A percentile compares a stretch with the other conserved stretches of the same genome.
These are phyloP conservation scores for Drosophila littoralis DNA, from an alignment of 1,140 invertebrate species.

Conservation along the genomic window DNA sequence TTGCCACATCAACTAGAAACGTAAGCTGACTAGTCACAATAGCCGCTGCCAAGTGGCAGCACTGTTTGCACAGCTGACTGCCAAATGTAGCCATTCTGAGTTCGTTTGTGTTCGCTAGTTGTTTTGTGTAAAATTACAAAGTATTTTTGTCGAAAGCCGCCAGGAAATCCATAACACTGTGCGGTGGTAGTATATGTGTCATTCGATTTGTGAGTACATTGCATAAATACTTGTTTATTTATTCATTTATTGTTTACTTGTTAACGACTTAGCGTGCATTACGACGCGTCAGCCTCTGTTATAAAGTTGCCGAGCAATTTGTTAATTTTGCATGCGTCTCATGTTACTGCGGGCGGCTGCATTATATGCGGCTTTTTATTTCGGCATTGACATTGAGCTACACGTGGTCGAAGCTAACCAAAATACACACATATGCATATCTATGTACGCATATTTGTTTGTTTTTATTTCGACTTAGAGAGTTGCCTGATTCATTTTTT, in stretches of 20 bases:
- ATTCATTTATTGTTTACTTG: slow-evolving; percentile 1
- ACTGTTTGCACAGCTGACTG: slow-evolving; percentile 8
- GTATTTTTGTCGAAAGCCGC: not conserved
- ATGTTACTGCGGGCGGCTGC: not conserved
- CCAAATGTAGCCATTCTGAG: not conserved
- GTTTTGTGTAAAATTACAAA: slow-evolving; percentile 18
- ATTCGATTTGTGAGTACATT: slow-evolving; percentile 24
- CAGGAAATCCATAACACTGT: not conserved
- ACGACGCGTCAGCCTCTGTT: not conserved
- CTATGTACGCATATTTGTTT: not conserved
- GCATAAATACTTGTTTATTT: slow-evolving; percentile 1
- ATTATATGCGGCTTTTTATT: slow-evolving; percentile 2
- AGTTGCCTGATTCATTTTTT: not conserved
- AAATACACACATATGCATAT: not conserved
- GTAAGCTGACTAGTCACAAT: no score
- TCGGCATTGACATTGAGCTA: slow-evolving; percentile 32
- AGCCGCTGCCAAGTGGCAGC: slow-evolving; percentile 7
- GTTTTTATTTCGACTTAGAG: not conserved
- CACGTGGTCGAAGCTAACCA: not conserved
- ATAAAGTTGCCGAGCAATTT: not conserved
- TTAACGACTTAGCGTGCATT: not conserved
- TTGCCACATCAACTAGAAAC: slow-evolving; percentile 14
- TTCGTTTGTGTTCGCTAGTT: slow-evolving; percentile 2
- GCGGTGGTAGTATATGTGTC: not conserved
- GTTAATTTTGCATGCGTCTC: not conserved